A percentile compares a stretch with the other conserved stretches of the same genome.
Evolutionary conservation across 2,797 vertebrate species (phyloP).

Genomic region (Spea hammondii): DNA sequence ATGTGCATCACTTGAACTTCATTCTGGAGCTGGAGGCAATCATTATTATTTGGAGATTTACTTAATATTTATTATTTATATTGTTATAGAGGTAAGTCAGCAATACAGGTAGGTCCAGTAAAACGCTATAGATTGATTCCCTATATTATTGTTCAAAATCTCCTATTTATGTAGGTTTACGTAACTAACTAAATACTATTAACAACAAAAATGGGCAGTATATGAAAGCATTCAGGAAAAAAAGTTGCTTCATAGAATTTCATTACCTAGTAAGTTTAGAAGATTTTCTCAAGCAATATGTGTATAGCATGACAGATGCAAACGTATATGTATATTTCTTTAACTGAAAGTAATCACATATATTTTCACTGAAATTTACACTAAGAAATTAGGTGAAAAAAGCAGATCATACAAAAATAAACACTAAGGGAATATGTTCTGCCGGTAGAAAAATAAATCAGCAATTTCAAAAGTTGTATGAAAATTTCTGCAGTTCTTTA

Average conservation of each 20-base stretch:
- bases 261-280: background rate
- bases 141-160: too few relatives aligned
- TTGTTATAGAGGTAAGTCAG: too few relatives aligned
- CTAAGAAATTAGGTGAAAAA: background rate
- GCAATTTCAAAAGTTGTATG: constrained; percentile 41
- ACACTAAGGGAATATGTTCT: constrained; percentile 28
- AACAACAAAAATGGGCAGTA: too few relatives aligned
- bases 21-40: too few relatives aligned
- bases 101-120: too few relatives aligned
- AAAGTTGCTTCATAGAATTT: background rate
- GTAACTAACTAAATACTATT: too few relatives aligned
- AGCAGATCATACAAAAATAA: constrained; percentile 30
- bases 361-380: constrained; percentile 9
- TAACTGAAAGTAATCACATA: constrained; percentile 29
- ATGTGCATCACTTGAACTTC: too few relatives aligned
- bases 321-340: constrained; percentile 17
- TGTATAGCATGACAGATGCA: constrained; percentile 11
- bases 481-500: constrained; percentile 39
- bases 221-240: background rate
- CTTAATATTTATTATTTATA: too few relatives aligned
- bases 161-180: too few relatives aligned
- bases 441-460: constrained; percentile 31
- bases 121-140: too few relatives aligned
- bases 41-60: too few relatives aligned
- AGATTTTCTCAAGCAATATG: background rate